A percentile compares a stretch with the other conserved stretches of the same genome.
These are phyloP conservation scores for Drosophila peninsularis DNA, from an alignment of 2,888 invertebrate species.

Conservation along the genomic window DNA sequence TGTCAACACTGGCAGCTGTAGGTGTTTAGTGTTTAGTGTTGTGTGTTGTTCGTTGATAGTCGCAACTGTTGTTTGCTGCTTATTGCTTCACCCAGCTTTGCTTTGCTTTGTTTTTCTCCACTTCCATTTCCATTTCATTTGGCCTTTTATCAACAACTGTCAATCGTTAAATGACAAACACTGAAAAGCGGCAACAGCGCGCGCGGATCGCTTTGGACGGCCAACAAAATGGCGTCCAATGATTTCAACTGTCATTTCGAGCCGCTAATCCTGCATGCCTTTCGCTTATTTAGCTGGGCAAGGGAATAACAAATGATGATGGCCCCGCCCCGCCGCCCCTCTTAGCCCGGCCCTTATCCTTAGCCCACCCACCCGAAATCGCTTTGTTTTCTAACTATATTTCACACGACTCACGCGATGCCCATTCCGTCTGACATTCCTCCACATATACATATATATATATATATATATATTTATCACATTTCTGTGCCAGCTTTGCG, in stretches of 20 bases:
- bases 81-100: constrained; percentile 43
- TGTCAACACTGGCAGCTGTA: constrained; percentile 34
- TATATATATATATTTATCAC: constrained; percentile 4
- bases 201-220: constrained; percentile 13
- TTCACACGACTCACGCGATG: constrained; percentile 68
- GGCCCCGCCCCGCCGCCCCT: neutral
- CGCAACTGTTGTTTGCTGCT: constrained; percentile 17
- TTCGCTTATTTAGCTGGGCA: constrained; percentile 49
- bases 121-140: constrained; percentile 31
- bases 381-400: constrained; percentile 33
- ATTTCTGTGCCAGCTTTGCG: constrained; percentile 62
- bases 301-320: constrained; percentile 75
- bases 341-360: neutral
- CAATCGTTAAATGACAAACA: constrained; percentile 81
- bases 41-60: constrained; percentile 7
- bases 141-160: constrained; percentile 69
- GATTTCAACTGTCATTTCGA: constrained; percentile 64
- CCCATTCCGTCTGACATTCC: constrained; percentile 41
- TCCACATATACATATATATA: neutral
- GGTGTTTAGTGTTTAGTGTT: constrained; percentile 17
- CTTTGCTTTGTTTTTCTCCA: constrained; percentile 20
- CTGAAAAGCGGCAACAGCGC: constrained; percentile 68
- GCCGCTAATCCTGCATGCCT: constrained; percentile 70
- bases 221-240: constrained; percentile 58
- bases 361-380: neutral